Conservation (phyloP, 2,888 invertebrate species). For the Drosophila cognata region DNA sequence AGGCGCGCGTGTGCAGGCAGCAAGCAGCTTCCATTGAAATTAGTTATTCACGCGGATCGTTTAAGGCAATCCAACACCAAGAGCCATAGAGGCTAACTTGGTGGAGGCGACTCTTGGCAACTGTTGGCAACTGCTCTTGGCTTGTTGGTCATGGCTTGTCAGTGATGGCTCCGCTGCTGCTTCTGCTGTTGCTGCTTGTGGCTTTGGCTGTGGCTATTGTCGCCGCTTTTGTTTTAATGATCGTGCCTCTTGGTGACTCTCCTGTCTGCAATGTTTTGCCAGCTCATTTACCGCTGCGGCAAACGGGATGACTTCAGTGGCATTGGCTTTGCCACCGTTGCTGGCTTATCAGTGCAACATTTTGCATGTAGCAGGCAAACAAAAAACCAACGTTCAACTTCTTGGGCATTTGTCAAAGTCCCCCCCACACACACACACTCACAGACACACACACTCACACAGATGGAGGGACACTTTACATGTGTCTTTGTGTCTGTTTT, state of each 20-base stretch:
- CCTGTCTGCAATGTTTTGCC: slow-evolving; percentile 40
- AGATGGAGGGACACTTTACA: slow-evolving; percentile 68
- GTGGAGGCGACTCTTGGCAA: slow-evolving; percentile 23
- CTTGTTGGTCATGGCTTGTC: slow-evolving; percentile 78
- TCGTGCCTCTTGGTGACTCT: slow-evolving; percentile 69
- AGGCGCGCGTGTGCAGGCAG: slow-evolving; percentile 64
- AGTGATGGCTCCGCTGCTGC: slow-evolving; percentile 56
- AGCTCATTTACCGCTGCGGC: slow-evolving; percentile 64
- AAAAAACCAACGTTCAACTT: slow-evolving; percentile 61
- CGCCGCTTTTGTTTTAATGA: slow-evolving; percentile 84
- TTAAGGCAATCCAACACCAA: slow-evolving; percentile 81
- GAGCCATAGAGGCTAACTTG: slow-evolving; percentile 30
- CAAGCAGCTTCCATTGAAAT: slow-evolving; percentile 82
- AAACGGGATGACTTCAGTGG: slow-evolving; percentile 75
- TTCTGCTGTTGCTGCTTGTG: not conserved
- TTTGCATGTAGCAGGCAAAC: slow-evolving; percentile 73
- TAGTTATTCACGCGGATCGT: slow-evolving; percentile 85
- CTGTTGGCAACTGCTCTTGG: slow-evolving; percentile 20
- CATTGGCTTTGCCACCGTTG: slow-evolving; percentile 72
- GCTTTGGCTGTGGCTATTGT: slow-evolving; percentile 57
- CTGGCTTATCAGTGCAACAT: slow-evolving; percentile 80
- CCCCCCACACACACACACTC: slow-evolving; percentile 34
- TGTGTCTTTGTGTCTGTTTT: slow-evolving; percentile 67
- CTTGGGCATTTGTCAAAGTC: slow-evolving; percentile 77
- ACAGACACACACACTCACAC: slow-evolving; percentile 18